A percentile compares a stretch with the other conserved stretches of the same genome.
phyloP scores from a whole-genome alignment of 2,797 vertebrate species.

The Microctenopoma lineatum region DNA sequence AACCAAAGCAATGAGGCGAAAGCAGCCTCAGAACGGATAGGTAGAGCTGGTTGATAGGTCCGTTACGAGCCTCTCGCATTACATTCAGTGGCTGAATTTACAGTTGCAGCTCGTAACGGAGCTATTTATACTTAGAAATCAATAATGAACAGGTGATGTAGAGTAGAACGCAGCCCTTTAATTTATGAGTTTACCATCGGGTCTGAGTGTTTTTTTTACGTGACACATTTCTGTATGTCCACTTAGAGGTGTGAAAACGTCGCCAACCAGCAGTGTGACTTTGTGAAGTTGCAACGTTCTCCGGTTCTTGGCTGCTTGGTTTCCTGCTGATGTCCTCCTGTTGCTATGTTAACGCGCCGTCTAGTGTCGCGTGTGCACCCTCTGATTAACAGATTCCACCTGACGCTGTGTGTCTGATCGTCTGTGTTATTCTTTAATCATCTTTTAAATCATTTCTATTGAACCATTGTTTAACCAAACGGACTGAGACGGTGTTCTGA shows the following conservation, averaged over 20 bases:
- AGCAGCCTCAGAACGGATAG: not conserved
- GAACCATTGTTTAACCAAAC: not conserved
- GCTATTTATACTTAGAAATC: not conserved
- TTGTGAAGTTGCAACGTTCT: not conserved
- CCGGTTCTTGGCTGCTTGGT: not conserved
- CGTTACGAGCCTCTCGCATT: not conserved
- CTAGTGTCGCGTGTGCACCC: not conserved
- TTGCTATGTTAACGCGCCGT: not conserved
- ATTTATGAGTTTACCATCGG: not conserved
- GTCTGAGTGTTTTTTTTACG: not conserved
- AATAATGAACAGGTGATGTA: not conserved
- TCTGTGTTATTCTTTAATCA: not conserved
- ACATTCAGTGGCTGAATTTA: not conserved
- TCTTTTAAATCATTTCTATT: not conserved
- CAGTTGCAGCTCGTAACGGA: not conserved
- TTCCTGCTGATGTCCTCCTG: not conserved
- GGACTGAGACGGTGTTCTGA: not conserved
- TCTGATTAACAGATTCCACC: constrained; percentile 1
- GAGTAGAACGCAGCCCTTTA: not conserved
- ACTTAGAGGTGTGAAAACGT: not conserved
- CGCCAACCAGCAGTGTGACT: not conserved
- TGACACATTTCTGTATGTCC: not conserved
- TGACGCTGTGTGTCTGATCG: not conserved
- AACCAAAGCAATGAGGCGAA: not conserved
- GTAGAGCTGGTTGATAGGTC: not conserved